Evolutionary conservation across 2,888 invertebrate species (phyloP), one percentile per base, ranked within the genome.

Genomic region (Ennomos erosarius): DNA sequence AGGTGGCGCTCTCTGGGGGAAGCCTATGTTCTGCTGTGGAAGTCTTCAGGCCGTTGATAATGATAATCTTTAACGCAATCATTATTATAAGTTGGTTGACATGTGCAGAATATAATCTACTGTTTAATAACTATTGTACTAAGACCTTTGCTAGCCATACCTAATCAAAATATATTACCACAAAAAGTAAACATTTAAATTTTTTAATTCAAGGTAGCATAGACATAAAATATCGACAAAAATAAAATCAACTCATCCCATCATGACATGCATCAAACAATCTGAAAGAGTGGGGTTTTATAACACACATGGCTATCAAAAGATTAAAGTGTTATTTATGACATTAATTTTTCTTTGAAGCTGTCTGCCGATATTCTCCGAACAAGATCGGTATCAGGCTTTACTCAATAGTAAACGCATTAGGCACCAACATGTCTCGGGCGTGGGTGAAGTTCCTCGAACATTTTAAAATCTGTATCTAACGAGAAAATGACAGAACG

Each of bases 401-500:
- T 39, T 73, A 73, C 78, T 83, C 81, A 84, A 88, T 86, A 80
- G 78, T 71, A 78, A 85, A 88, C 73, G 85, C 88, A 89, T 90
- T 89, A 88, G 81, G 82, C 82, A 75, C 79, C 80, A 79, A 72
- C 73, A 71, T 73, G 71, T 73, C 69, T 70, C 64, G 67, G 69
- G 81, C 78, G 84, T 82, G 84, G 84, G 84, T 76, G 82, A 83
- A 79, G 87, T 88, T 86, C 84, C 57, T 65, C 68, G 77, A 81
- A 88, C 86, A 76, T 65, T 79, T 74, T 33, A 26, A 52, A 43
- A 73, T 78, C 51, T 33, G 42, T 43, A 63, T 63, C 81, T 83
- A 83, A 81, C 80, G 74, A 79, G 83, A 79, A 76, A 76, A 78
- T 82, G 85, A 87, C 81, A 74, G 66, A 72, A 65, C 72, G 76